Evolutionary conservation across 2,797 vertebrate species (phyloP), one percentile per base, ranked within the genome.

Genomic region (Sebastes itinus): DNA sequence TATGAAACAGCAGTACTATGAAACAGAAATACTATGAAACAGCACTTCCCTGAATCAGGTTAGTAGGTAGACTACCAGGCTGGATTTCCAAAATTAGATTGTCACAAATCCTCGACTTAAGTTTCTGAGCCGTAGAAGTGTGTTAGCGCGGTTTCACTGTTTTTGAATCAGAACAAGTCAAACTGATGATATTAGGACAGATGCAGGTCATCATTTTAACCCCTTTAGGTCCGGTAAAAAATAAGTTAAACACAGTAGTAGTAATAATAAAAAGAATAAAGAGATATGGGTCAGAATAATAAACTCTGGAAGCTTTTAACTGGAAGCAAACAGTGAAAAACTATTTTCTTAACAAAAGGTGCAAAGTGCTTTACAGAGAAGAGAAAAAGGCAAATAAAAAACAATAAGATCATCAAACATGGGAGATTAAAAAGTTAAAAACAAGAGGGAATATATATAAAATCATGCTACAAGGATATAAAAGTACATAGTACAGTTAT

Each of bases 401-500:
- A 12, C 4, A 38, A 3, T 16, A 14, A 27, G 4, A 60, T 30
- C 16, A 20, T 60, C 27, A 32, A 60, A 32, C 58, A 46, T 0
- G 16, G 9, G 38, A 66, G 38, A 42, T 7, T 27, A 27, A 20
- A 7, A 62, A 0, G 20, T 46, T 18, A 46, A 18, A 18, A 46
- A 46, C 42, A 7, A 46, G 42, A 46, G 1, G 38, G 42, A 46
- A 1, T 16, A 60, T 60, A 11, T 60, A 20, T 38, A 38, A 32
- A 32, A 20, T 60, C 28, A 56, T 2, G 49, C 49, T 52, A 6
- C 27, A 60, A 59, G 27, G 27, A 18, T 18, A 25, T 8, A 28
- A 7, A 63, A 63, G n/a, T n/a, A 2, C 35, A 38, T 38, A 14
- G 5, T 38, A 38, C 35, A 38, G 35, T 97, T 97, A 97, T 98